phyloP scores from a whole-genome alignment of 2,113 vertebrate species.

The Phylloscopus whistleri region DNA sequence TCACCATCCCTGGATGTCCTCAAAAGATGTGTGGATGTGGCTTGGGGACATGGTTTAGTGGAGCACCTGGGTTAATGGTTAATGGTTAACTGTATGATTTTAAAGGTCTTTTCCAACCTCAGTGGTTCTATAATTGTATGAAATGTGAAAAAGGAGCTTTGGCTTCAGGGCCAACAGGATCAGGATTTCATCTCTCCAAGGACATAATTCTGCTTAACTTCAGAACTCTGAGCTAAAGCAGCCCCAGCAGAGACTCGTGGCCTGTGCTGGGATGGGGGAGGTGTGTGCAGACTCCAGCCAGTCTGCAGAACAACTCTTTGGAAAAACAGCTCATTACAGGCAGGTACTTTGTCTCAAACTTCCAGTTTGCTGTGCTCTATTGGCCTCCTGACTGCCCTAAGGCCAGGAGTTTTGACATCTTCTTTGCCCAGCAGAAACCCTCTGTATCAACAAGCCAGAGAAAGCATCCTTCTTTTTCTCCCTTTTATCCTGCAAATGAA shows the following conservation, averaged over 20 bases:
- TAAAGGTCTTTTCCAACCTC: neutral
- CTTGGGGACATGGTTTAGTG: neutral
- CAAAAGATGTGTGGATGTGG: neutral
- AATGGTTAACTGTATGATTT: neutral
- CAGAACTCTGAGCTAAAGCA: neutral
- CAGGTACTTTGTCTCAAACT: neutral
- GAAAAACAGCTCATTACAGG: neutral
- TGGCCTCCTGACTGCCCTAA: neutral
- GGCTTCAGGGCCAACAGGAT: neutral
- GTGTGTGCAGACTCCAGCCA: conserved; percentile 27
- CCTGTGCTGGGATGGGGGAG: neutral
- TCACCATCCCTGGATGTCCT: neutral
- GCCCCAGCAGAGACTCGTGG: neutral
- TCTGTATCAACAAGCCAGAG: neutral
- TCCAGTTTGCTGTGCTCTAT: neutral
- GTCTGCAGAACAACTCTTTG: neutral
- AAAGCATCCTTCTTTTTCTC: neutral
- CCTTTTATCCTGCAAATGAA: neutral
- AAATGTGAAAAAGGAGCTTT: neutral
- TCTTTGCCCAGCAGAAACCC: neutral
- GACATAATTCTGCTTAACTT: neutral
- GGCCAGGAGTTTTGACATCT: neutral
- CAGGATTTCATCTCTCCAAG: neutral
- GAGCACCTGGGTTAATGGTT: too few species aligned
- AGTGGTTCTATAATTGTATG: neutral